Percentiles rank a stretch among this genome's conserved stretches.
Evolutionary conservation across 2,113 vertebrate species (phyloP).

Genomic region (Dipodomys ordii): DNA sequence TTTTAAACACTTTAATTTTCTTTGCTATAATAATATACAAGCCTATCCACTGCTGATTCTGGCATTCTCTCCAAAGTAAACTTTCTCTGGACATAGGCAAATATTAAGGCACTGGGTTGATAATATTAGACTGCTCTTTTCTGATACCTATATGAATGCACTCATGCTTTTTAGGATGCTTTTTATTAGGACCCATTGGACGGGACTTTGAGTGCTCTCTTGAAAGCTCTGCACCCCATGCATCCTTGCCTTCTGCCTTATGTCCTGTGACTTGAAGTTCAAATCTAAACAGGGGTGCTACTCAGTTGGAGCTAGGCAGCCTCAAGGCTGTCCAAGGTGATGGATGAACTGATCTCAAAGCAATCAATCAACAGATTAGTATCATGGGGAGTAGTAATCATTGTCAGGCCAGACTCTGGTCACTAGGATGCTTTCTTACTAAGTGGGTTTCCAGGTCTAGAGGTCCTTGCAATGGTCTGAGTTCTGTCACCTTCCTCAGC

Average conservation of each 20-base stretch:
- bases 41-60: background rate
- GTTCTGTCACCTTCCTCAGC: background rate
- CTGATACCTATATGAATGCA: background rate
- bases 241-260: constrained; percentile 36
- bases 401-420: constrained; percentile 66
- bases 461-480: background rate
- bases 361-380: constrained; percentile 51
- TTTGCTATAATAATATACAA: background rate
- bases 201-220: background rate
- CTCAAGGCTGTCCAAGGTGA: constrained; percentile 55
- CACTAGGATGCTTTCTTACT: constrained; percentile 61
- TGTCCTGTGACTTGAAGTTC: constrained; percentile 61
- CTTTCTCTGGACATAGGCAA: background rate
- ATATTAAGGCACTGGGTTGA: background rate
- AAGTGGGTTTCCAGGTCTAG: constrained; percentile 73
- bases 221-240: background rate
- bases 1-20: constrained; percentile 23
- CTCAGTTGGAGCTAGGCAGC: background rate
- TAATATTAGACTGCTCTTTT: background rate
- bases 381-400: constrained; percentile 33
- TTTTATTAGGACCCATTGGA: background rate
- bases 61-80: background rate
- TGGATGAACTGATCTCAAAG: constrained; percentile 65
- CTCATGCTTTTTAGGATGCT: background rate
- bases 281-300: constrained; percentile 47